phyloP scores from a whole-genome alignment of 1,140 invertebrate genomes.

The Bombus haemorrhoidalis region DNA sequence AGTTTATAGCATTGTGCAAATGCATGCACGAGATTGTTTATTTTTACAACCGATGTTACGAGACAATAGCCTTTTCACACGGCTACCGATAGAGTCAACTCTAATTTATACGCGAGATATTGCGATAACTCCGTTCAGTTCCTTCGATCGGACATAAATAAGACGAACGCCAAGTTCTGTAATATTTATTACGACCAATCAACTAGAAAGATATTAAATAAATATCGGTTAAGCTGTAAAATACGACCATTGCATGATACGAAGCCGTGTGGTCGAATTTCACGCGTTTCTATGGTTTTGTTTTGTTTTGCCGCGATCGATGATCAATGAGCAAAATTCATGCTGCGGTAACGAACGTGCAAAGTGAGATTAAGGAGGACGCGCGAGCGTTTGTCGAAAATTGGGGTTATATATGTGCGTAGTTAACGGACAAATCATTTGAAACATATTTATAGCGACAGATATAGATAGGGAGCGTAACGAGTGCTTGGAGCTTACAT shows the following conservation, averaged over 20 bases:
- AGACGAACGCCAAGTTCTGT: too few relatives aligned
- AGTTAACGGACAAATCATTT: slow-evolving; percentile 16
- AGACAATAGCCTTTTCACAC: neutral
- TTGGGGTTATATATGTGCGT: slow-evolving; percentile 19
- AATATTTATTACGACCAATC: neutral
- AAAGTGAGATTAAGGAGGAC: slow-evolving; percentile 14
- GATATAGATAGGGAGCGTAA: slow-evolving; percentile 18
- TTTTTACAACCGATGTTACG: neutral
- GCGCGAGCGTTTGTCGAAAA: neutral
- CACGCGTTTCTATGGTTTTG: neutral
- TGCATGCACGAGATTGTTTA: too few relatives aligned
- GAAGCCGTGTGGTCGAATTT: neutral
- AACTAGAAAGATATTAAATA: neutral
- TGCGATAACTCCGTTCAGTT: too few relatives aligned
- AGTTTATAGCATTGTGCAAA: neutral
- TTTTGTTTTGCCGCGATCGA: neutral
- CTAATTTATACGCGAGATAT: too few relatives aligned
- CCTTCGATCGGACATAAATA: too few relatives aligned
- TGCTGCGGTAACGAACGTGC: neutral
- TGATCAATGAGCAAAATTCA: neutral
- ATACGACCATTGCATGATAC: neutral
- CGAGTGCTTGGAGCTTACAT: slow-evolving; percentile 1
- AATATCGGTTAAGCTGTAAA: neutral
- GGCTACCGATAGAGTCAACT: neutral
- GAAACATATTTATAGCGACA: slow-evolving; percentile 16